Evolutionary conservation across 2,113 vertebrate genomes (phyloP), one percentile per base, ranked within the genome.

Genomic region (Colistium nudipinnis): DNA sequence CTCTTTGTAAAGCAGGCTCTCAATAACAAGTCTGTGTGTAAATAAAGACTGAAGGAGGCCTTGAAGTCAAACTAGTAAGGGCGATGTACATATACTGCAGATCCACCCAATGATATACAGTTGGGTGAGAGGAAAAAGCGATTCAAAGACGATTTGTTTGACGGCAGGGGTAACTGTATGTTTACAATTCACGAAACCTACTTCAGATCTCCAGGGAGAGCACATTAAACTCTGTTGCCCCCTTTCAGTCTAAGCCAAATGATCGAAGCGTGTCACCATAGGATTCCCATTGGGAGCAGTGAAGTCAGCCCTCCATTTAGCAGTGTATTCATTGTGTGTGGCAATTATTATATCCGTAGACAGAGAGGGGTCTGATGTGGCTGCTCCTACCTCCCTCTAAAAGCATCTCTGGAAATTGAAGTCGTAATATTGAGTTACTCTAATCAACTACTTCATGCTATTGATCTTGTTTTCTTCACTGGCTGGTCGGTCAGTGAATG

Each of bases 351-450:
- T 24, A 62, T 59, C 55, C 67, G 33, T 14, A 49, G 85, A 82
- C 52, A 62, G 68, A 59, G 60, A 41, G 22, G 9, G 11, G 57
- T 30, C 66, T 75, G 77, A 88, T 73, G 72, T 31, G 66, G 63
- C 73, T 12, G 47, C 38, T 62, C 73, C 48, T 30, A n/a, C 55
- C 51, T 41, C 31, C 25, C 47, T 72, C 70, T 84, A 80, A 89
- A 87, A 87, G 76, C 80, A 77, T 85, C 87, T 80, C 48, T 70
- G 80, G 83, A 87, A 88, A 82, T 74, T 48, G 53, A 66, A 87
- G 80, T 79, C 49, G 56, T 81, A 80, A 88, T 89, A 91, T 90
- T 80, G 76, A 88, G 79, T 91, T 88, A 86, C 87, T 79, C 79
- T 87, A 87, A 90, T 89, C 90, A 88, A 24, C 72, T 64, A 53